phyloP scores from a whole-genome alignment of 2,888 invertebrate species.

The Pristionchus japonicus region DNA sequence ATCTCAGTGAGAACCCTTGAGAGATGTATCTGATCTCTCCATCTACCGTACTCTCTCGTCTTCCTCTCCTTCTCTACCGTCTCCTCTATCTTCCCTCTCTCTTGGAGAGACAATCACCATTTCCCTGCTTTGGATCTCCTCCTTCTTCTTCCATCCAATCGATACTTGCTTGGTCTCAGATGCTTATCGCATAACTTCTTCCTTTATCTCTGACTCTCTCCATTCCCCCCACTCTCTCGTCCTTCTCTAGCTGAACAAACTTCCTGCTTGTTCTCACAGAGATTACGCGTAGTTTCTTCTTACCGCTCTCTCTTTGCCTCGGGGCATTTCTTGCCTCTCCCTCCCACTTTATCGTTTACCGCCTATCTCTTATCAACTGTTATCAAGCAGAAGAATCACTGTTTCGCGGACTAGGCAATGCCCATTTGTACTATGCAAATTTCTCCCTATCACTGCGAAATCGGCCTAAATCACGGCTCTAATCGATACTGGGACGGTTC shows the following conservation, averaged over 20 bases:
- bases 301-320: constrained; percentile 31
- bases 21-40: constrained; percentile 19
- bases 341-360: constrained; percentile 2
- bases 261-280: constrained; percentile 21
- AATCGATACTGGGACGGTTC: background rate
- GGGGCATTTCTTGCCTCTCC: constrained; percentile 4
- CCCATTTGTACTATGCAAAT: background rate
- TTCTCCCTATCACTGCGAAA: background rate
- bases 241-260: constrained; percentile 8
- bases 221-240: background rate
- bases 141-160: background rate
- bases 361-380: background rate
- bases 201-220: background rate
- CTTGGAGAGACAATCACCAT: constrained; percentile 7
- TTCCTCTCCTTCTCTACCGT: background rate
- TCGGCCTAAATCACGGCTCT: background rate
- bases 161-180: background rate
- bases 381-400: background rate
- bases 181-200: background rate
- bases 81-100: background rate
- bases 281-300: constrained; percentile 30
- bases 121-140: constrained; percentile 11
- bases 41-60: background rate
- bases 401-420: background rate
- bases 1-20: constrained; percentile 24